Conservation (phyloP, 2,888 invertebrate species). For the Drosophila ustulata region DNA sequence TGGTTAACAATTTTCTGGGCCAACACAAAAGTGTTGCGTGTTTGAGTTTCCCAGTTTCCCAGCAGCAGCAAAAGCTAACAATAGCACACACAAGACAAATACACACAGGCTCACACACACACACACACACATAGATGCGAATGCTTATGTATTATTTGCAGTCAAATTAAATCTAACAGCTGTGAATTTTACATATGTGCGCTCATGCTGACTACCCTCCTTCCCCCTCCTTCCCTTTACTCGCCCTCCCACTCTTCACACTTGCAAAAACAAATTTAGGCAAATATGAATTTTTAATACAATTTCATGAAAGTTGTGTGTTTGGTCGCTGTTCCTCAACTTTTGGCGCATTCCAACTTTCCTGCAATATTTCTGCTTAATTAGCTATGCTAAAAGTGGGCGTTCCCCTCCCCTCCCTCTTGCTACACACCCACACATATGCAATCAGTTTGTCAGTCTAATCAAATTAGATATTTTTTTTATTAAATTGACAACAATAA, state of each 20-base stretch:
- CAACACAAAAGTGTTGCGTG: slow-evolving; percentile 65
- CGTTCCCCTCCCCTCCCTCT: slow-evolving; percentile 5
- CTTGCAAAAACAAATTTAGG: slow-evolving; percentile 66
- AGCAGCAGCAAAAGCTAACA: slow-evolving; percentile 58
- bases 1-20: slow-evolving; percentile 73
- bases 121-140: slow-evolving; percentile 15
- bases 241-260: neutral
- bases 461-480: slow-evolving; percentile 66
- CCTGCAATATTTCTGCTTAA: slow-evolving; percentile 70
- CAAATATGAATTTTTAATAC: slow-evolving; percentile 80
- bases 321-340: slow-evolving; percentile 48
- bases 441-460: slow-evolving; percentile 41
- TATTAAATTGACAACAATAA: slow-evolving; percentile 55
- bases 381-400: slow-evolving; percentile 67
- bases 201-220: slow-evolving; percentile 4
- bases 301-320: slow-evolving; percentile 54
- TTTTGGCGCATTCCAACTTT: slow-evolving; percentile 62
- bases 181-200: slow-evolving; percentile 69
- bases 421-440: slow-evolving; percentile 14
- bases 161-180: slow-evolving; percentile 78
- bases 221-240: neutral
- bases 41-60: slow-evolving; percentile 67
- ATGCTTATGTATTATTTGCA: slow-evolving; percentile 76
- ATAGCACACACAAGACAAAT: slow-evolving; percentile 64
- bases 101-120: slow-evolving; percentile 28